Percentiles rank a stretch among this genome's conserved stretches.
These are phyloP conservation scores for Acanthosepion pharaonis DNA, from an alignment of 2,888 invertebrate genomes.

Conservation along the genomic window DNA sequence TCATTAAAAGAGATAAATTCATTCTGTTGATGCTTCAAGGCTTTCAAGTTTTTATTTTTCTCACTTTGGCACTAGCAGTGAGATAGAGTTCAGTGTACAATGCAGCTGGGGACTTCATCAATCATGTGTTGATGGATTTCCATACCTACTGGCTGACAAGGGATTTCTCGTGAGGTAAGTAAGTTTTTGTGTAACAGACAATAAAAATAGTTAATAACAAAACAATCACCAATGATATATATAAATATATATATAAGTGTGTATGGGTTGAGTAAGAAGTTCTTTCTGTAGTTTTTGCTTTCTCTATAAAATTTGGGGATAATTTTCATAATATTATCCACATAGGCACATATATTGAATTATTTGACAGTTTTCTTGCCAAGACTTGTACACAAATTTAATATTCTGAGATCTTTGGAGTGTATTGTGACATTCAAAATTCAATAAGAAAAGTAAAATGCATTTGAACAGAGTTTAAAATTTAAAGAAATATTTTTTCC, in stretches of 20 bases:
- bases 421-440: background rate
- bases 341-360: background rate
- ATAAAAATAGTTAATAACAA: background rate
- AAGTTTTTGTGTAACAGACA: background rate
- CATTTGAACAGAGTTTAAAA: background rate
- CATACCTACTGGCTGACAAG: background rate
- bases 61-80: background rate
- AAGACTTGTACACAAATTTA: background rate
- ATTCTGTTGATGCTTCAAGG: background rate
- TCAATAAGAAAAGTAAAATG: background rate
- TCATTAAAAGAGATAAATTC: background rate
- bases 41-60: background rate
- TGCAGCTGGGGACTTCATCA: background rate
- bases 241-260: background rate
- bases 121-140: slow-evolving; percentile 7
- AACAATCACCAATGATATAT: background rate
- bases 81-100: background rate
- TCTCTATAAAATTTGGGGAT: background rate
- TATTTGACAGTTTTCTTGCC: background rate
- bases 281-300: background rate
- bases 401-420: background rate
- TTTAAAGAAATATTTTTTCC: background rate
- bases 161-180: background rate
- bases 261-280: background rate
- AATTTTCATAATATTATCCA: background rate